Base-by-base conservation (phyloP, 30 jellyfish, hydroid and myxozoan species). In the Hydractinia echinata region DNA sequence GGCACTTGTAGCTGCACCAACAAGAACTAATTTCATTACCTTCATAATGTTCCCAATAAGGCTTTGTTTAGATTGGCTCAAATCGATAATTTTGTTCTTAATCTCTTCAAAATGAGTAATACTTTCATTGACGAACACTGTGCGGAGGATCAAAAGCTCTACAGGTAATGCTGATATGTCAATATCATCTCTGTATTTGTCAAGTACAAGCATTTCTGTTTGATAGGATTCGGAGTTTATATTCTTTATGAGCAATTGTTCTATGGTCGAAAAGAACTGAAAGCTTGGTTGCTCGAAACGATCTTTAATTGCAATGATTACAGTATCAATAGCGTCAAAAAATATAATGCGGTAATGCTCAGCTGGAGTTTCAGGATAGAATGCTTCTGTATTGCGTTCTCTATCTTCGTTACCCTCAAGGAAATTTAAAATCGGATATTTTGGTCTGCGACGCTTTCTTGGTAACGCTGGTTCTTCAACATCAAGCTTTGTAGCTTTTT, bases 301-400 rank as follows among this genome's bases (percentile, higher is more conserved):
- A 56, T 79, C 87, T 56, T 8, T 79, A 61, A 79, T 79, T 14
- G 87, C 87, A 1, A 60, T 79, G 67, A 79, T 5, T 8, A 79
- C 86, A 7, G 88, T 50, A 21, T 81, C 86, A 61, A 81, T 67
- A 3, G 86, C 86, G 76, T 81, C 88, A 62, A 48, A 19, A 81
- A 10, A 81, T 5, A 7, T 79, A 5, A 44, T 15, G 11, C 66
- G 11, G 20, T 55, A 79, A 61, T 55, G 85, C 15, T 79, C 86
- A 55, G 83, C 86, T 30, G 86, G 66, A 55, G 86, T 79, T 79
- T 79, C 61, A 20, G 86, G 84, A 19, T 61, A 83, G 61, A 7
- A 30, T 55, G 86, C n/a, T 62, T 4, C 68, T 9, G 81, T 5
- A 52, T 7, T 58, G 10, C 74, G 19, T n/a, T n/a, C 19, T 7